Percentiles rank a stretch among this genome's conserved stretches.
Evolutionary conservation across 1,140 invertebrate species (phyloP).

Genomic region (Armadillidium nasatum): DNA sequence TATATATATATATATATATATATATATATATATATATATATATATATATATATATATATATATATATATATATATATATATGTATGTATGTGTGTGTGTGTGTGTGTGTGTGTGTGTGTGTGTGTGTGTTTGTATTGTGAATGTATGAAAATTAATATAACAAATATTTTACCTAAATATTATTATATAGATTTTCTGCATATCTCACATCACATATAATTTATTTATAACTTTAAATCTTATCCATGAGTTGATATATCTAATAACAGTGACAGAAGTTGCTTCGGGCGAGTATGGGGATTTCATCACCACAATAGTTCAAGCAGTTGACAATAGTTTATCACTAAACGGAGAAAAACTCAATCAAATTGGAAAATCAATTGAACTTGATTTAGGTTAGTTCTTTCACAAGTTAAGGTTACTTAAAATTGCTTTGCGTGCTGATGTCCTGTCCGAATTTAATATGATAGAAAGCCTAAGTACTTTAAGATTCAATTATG

Average conservation of each 20-base stretch:
- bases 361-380: neutral
- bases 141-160: no score
- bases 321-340: slow-evolving; percentile 61
- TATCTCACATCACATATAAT: no score
- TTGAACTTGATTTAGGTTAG: neutral
- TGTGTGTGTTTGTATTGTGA: no score
- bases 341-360: neutral
- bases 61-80: no score
- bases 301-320: slow-evolving; percentile 74
- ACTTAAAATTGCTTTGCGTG: neutral
- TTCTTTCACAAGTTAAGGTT: neutral
- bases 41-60: no score
- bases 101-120: no score
- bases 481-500: neutral
- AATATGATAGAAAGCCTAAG: neutral
- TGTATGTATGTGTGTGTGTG: no score
- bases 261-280: slow-evolving; percentile 75
- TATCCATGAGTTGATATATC: neutral
- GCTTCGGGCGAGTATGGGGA: slow-evolving; percentile 88
- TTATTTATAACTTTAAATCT: no score
- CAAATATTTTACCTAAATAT: no score
- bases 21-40: no score
- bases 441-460: neutral
- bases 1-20: no score
- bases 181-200: no score